Evolutionary conservation across 2,888 invertebrate species (phyloP).

Genomic region (Diploptera punctata): DNA sequence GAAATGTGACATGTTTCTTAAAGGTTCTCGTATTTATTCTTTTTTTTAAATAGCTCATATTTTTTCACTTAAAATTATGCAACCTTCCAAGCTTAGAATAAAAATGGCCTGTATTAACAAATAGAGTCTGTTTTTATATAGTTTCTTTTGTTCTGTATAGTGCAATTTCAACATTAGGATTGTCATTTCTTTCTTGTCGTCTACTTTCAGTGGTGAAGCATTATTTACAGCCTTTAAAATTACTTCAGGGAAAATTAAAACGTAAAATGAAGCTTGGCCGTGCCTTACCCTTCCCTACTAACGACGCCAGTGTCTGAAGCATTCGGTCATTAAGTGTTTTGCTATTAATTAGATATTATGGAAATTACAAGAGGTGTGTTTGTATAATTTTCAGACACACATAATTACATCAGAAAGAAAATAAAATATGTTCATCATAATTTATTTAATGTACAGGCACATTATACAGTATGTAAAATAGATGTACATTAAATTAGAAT

Average conservation of each 20-base stretch:
- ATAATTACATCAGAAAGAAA: too few species aligned
- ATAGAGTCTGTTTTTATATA: slow-evolving; percentile 3
- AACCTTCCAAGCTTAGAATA: slow-evolving; percentile 22
- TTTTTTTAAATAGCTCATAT: slow-evolving; percentile 27
- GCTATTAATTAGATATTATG: not conserved
- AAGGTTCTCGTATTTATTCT: slow-evolving; percentile 30
- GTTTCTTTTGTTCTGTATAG: not conserved
- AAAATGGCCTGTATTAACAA: slow-evolving; percentile 29
- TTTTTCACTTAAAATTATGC: slow-evolving; percentile 30
- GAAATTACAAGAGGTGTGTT: not conserved
- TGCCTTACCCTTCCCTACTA: not conserved
- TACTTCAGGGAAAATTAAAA: too few species aligned
- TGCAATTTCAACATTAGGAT: not conserved
- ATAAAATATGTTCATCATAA: too few species aligned
- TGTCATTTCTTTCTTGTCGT: not conserved
- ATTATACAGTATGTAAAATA: too few species aligned
- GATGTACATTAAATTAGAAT: too few species aligned
- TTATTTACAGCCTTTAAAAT: not conserved
- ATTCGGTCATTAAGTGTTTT: not conserved
- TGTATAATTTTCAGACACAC: too few species aligned
- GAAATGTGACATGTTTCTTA: slow-evolving; percentile 40
- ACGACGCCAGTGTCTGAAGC: not conserved
- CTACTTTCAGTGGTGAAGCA: not conserved
- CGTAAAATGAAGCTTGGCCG: not conserved
- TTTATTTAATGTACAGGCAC: too few species aligned